Conservation (phyloP, 2,797 vertebrate genomes). For the Schizopygopsis pylzovi region DNA sequence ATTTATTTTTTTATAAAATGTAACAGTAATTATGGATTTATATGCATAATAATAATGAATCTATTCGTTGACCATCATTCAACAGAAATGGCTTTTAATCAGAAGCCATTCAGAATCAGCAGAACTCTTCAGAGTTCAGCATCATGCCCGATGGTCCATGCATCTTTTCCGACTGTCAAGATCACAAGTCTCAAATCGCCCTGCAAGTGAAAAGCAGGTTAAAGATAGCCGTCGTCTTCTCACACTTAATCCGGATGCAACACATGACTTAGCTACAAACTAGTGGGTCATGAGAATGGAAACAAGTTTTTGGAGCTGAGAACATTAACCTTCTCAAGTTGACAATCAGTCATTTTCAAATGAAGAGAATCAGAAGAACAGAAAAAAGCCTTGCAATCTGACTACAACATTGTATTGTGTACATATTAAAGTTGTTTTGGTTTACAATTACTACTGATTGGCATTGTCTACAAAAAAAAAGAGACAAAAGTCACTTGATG, state of each 20-base stretch:
- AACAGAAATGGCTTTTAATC: not conserved
- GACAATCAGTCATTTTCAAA: not conserved
- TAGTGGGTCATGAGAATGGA: constrained; percentile 36
- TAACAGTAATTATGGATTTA: not conserved
- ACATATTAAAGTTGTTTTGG: not conserved
- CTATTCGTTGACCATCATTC: not conserved
- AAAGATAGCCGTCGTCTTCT: constrained; percentile 32
- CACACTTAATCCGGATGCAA: constrained; percentile 17
- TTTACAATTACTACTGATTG: not conserved
- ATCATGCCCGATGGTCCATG: constrained; percentile 3
- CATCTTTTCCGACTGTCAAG: not conserved
- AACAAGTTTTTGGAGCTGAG: not conserved
- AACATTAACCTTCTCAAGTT: not conserved
- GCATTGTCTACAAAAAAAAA: not conserved
- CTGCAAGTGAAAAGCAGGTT: constrained; percentile 29
- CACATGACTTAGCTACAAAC: constrained; percentile 26
- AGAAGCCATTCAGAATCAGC: not conserved
- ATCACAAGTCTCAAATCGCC: not conserved
- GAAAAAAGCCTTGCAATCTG: not conserved
- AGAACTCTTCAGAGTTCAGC: not conserved
- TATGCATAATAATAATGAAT: not conserved
- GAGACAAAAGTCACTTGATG: not conserved
- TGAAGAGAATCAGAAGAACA: not conserved
- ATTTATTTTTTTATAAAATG: not conserved
- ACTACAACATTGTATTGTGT: not conserved